phyloP scores from a whole-genome alignment of 2,113 vertebrate species.

The Sapayoa aenigma region DNA sequence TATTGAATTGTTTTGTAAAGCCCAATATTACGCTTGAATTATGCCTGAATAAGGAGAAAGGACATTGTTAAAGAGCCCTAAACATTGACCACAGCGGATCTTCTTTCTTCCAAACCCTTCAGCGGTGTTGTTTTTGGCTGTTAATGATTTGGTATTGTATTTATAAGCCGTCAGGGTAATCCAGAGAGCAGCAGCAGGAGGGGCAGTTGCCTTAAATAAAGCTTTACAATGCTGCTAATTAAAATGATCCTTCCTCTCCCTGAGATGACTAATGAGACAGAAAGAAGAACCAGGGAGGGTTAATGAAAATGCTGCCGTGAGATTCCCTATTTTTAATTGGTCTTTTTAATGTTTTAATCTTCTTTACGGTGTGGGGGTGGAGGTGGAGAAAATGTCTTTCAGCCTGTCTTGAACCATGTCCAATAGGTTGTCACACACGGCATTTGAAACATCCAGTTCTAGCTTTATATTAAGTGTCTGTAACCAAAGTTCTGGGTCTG shows the following conservation, averaged over 20 bases:
- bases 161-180: conserved; percentile 67
- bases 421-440: not conserved
- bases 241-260: conserved; percentile 71
- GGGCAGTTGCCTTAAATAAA: conserved; percentile 62
- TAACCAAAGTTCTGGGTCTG: not conserved
- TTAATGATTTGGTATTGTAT: conserved; percentile 64
- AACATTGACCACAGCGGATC: conserved; percentile 10
- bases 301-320: conserved; percentile 68
- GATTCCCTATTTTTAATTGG: conserved; percentile 62
- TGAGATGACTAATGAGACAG: conserved; percentile 68
- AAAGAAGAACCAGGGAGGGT: conserved; percentile 53
- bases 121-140: not conserved
- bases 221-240: conserved; percentile 75
- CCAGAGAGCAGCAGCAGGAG: conserved; percentile 71
- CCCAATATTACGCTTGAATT: conserved; percentile 65
- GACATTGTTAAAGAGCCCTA: conserved; percentile 51
- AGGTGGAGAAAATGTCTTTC: not conserved
- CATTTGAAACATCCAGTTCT: not conserved
- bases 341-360: conserved; percentile 67
- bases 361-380: not conserved
- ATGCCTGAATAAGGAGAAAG: conserved; percentile 54
- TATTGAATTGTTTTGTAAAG: conserved; percentile 60
- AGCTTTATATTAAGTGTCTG: not conserved
- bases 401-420: not conserved
- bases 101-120: conserved; percentile 41